phyloP scores from a whole-genome alignment of 2,113 vertebrate species.

The Aplodontia rufa region DNA sequence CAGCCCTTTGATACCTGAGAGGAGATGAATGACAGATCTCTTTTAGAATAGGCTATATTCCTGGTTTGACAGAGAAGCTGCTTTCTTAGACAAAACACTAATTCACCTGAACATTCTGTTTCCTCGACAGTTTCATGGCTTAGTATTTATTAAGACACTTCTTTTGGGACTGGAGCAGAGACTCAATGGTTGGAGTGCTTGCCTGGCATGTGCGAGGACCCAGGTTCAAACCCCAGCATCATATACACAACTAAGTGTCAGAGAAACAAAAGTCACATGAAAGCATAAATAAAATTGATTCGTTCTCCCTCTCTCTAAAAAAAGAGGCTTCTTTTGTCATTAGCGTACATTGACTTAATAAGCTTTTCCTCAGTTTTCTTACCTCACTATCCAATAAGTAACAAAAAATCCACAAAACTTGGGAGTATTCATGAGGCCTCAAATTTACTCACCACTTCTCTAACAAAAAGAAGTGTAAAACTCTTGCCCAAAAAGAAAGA shows the following conservation, averaged over 20 bases:
- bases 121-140: neutral
- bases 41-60: neutral
- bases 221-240: no score
- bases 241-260: no score
- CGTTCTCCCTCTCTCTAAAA: no score
- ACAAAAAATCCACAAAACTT: neutral
- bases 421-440: neutral
- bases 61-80: neutral
- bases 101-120: neutral
- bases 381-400: neutral
- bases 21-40: neutral
- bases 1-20: neutral
- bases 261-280: no score
- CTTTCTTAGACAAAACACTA: conserved; percentile 3
- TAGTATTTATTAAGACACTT: neutral
- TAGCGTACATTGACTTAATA: neutral
- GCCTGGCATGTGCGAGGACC: no score
- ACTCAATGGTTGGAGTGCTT: no score
- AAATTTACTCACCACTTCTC: neutral
- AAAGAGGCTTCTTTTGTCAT: neutral
- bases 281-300: no score
- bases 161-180: no score
- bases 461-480: neutral
- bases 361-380: neutral
- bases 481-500: neutral